phyloP scores from a whole-genome alignment of 2,888 invertebrate species.

The Deroplatys truncata region DNA sequence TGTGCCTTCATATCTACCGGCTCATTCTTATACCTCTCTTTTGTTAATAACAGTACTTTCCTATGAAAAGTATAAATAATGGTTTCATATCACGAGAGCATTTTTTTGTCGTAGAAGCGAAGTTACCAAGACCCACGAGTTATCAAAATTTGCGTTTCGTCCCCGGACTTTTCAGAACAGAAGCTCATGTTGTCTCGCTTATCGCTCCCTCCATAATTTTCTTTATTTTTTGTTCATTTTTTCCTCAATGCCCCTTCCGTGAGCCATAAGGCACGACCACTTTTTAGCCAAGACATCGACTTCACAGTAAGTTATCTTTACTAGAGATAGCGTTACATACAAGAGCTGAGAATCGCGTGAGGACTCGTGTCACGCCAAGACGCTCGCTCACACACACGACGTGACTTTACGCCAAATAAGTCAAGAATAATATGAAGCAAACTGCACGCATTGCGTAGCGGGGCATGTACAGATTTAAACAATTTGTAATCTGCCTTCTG shows the following conservation, averaged over 20 bases:
- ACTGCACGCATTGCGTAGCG: not conserved
- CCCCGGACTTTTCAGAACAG: not conserved
- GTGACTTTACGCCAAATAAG: not conserved
- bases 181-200: constrained; percentile 15
- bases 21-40: not conserved
- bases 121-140: not conserved
- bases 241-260: not conserved
- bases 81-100: not conserved
- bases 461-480: no score
- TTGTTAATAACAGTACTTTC: not conserved
- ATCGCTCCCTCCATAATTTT: not conserved
- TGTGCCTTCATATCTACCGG: not conserved
- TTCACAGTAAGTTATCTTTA: not conserved
- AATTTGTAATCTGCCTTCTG: no score
- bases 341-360: not conserved
- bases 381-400: not conserved
- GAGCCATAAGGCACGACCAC: not conserved
- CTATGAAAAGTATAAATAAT: not conserved
- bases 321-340: not conserved
- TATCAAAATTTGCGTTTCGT: not conserved
- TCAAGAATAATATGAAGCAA: not conserved
- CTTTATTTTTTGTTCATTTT: not conserved
- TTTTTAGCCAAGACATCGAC: not conserved
- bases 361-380: constrained; percentile 1
- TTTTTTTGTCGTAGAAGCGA: not conserved